Evolutionary conservation across 1,140 invertebrate genomes (phyloP).

Genomic region (Caligus rogercresseyi): DNA sequence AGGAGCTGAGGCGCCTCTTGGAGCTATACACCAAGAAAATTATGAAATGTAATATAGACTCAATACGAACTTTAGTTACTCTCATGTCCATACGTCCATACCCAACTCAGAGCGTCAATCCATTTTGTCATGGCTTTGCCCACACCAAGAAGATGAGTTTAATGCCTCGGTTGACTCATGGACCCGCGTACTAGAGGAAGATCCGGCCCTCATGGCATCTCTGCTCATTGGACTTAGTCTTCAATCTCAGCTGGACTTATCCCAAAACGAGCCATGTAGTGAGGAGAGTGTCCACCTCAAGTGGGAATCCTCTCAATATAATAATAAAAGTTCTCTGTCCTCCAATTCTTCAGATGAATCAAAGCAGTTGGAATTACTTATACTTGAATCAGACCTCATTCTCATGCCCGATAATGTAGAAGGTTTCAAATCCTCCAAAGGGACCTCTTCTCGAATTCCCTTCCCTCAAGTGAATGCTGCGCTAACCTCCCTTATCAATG

Average conservation of each 20-base stretch:
- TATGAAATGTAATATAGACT: background rate
- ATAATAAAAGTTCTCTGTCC: too few relatives aligned
- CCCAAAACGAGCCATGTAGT: background rate
- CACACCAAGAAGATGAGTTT: background rate
- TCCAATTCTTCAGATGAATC: background rate
- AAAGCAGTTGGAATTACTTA: background rate
- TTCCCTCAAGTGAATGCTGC: background rate
- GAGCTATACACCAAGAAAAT: background rate
- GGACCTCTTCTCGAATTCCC: background rate
- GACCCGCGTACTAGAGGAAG: background rate
- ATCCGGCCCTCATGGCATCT: background rate
- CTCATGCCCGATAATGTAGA: background rate
- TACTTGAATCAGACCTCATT: background rate
- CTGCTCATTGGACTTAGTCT: background rate
- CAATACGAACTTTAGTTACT: background rate
- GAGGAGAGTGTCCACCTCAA: background rate
- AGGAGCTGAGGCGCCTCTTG: background rate
- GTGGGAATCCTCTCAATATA: too few relatives aligned
- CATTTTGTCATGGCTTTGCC: background rate
- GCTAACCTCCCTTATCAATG: background rate
- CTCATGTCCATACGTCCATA: background rate
- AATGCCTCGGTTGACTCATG: background rate
- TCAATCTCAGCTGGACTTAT: background rate
- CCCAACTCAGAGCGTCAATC: background rate
- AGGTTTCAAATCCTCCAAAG: background rate